A percentile compares a stretch with the other conserved stretches of the same genome.
Conservation (phyloP, 2,113 vertebrate species). For the Hyla sarda region DNA sequence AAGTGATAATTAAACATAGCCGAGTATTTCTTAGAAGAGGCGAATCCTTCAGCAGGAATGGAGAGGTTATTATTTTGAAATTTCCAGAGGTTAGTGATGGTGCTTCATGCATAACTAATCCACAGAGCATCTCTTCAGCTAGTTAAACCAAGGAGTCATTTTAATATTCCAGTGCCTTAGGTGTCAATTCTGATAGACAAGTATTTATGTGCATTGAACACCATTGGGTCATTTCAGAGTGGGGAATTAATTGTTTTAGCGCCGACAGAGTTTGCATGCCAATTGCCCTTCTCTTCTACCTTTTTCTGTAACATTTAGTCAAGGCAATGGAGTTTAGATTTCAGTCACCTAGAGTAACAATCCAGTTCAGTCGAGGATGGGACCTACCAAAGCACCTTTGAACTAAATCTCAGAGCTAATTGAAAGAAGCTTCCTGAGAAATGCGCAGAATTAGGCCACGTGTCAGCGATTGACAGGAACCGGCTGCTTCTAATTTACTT, state of each 20-base stretch:
- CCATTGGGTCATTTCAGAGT: slow-evolving; percentile 56
- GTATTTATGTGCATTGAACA: slow-evolving; percentile 59
- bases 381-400: slow-evolving; percentile 69
- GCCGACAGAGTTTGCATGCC: slow-evolving; percentile 62
- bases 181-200: slow-evolving; percentile 62
- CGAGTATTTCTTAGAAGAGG: slow-evolving; percentile 55
- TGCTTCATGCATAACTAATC: slow-evolving; percentile 65
- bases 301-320: slow-evolving; percentile 67
- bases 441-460: slow-evolving; percentile 66
- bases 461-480: slow-evolving; percentile 60
- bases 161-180: slow-evolving; percentile 59
- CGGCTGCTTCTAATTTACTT: slow-evolving; percentile 23
- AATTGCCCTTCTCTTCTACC: slow-evolving; percentile 60
- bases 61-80: slow-evolving; percentile 59
- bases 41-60: slow-evolving; percentile 59
- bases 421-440: slow-evolving; percentile 67
- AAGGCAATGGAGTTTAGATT: slow-evolving; percentile 64
- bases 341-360: slow-evolving; percentile 59
- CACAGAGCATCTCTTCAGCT: slow-evolving; percentile 44
- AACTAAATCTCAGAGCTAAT: slow-evolving; percentile 65
- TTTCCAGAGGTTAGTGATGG: slow-evolving; percentile 62
- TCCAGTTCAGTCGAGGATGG: slow-evolving; percentile 59
- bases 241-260: slow-evolving; percentile 67
- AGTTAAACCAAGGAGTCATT: slow-evolving; percentile 55
- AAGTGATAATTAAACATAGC: slow-evolving; percentile 63